Evolutionary conservation across 2,888 invertebrate genomes (phyloP).

Genomic region (Perizoma flavofasciatum): DNA sequence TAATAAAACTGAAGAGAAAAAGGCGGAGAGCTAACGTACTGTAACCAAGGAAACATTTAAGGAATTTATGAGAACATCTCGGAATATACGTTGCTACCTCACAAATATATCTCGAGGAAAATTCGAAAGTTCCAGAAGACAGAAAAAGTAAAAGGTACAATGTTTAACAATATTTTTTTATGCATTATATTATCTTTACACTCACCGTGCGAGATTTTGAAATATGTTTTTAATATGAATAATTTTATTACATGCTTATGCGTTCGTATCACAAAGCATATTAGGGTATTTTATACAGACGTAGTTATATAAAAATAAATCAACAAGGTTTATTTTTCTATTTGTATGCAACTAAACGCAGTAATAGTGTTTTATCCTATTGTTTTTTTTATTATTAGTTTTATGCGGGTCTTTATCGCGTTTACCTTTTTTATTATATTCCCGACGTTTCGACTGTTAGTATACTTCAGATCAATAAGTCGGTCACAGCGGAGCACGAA

Average conservation of each 20-base stretch:
- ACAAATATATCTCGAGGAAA: conserved; percentile 33
- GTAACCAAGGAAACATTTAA: conserved; percentile 43
- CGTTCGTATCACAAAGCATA: conserved; percentile 8
- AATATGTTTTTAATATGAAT: conserved; percentile 37
- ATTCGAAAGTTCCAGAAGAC: conserved; percentile 37
- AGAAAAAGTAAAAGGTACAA: conserved; percentile 42
- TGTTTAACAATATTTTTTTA: conserved; percentile 42
- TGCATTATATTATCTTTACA: conserved; percentile 36
- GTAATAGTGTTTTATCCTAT: too few relatives aligned
- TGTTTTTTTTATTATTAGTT: too few relatives aligned
- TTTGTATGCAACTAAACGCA: too few relatives aligned
- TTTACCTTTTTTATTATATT: too few relatives aligned
- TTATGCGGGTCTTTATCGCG: too few relatives aligned
- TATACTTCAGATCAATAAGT: too few relatives aligned
- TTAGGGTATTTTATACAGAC: conserved; percentile 11
- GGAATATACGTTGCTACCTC: conserved; percentile 28
- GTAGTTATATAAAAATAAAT: not conserved
- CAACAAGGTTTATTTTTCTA: too few relatives aligned
- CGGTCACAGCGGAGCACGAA: too few relatives aligned
- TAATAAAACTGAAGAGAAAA: conserved; percentile 40
- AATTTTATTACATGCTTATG: conserved; percentile 24
- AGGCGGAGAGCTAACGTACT: conserved; percentile 39
- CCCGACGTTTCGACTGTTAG: too few relatives aligned
- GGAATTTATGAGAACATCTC: conserved; percentile 41
- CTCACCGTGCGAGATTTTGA: conserved; percentile 30